These are phyloP conservation scores for Tethea ocularis DNA, from an alignment of 2,888 invertebrate genomes.

Conservation along the genomic window DNA sequence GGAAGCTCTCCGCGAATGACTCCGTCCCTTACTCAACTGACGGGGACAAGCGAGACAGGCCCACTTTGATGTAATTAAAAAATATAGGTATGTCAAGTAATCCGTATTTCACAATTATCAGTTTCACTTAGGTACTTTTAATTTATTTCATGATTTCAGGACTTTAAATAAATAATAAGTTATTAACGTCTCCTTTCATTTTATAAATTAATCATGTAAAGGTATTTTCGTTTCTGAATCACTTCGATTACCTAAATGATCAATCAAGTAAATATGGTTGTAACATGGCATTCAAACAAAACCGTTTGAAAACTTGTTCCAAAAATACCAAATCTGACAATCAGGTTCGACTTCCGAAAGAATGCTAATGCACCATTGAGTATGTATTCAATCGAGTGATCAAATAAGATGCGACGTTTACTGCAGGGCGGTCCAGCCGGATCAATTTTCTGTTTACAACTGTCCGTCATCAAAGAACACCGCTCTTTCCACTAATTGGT, in stretches of 20 bases:
- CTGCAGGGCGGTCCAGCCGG: slow-evolving; percentile 64
- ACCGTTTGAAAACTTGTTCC: background rate
- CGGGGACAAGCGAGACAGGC: too few relatives aligned
- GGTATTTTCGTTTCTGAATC: too few relatives aligned
- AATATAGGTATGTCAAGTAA: too few relatives aligned
- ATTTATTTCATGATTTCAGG: too few relatives aligned
- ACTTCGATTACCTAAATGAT: background rate
- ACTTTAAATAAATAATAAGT: too few relatives aligned
- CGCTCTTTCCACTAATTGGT: slow-evolving; percentile 73
- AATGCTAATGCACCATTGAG: slow-evolving; percentile 11
- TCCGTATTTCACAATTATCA: too few relatives aligned
- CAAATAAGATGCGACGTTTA: slow-evolving; percentile 46
- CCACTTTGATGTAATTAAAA: too few relatives aligned
- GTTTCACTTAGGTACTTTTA: too few relatives aligned
- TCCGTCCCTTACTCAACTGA: too few relatives aligned
- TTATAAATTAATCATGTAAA: too few relatives aligned
- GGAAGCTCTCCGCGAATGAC: too few relatives aligned
- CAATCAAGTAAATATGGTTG: background rate
- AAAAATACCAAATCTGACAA: background rate
- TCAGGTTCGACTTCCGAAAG: background rate
- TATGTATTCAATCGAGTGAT: slow-evolving; percentile 37
- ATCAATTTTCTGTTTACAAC: slow-evolving; percentile 79
- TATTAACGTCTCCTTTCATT: too few relatives aligned
- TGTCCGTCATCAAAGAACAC: slow-evolving; percentile 71
- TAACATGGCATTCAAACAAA: background rate